Percentiles rank a stretch among this genome's conserved stretches.
phyloP scores from a whole-genome alignment of 1,140 invertebrate genomes.

The Rhizoglyphus robini region DNA sequence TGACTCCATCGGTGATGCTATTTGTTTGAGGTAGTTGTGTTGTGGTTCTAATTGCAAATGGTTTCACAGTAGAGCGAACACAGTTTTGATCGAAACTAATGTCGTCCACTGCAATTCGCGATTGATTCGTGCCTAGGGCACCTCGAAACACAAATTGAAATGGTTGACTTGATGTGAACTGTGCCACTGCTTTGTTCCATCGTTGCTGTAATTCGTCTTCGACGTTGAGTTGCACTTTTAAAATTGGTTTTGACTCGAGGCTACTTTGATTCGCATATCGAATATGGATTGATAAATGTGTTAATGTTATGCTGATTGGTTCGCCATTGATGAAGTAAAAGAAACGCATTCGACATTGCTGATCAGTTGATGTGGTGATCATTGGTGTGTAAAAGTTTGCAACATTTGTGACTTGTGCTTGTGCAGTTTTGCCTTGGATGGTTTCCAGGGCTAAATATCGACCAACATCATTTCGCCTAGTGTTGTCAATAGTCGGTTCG shows the following conservation, averaged over 20 bases:
- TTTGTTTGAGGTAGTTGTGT: too few relatives aligned
- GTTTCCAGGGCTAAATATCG: background rate
- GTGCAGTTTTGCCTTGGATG: background rate
- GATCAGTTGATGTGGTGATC: background rate
- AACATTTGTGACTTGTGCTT: background rate
- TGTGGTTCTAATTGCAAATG: background rate
- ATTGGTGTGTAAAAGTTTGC: conserved; percentile 7
- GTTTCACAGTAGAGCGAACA: background rate
- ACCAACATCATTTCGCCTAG: background rate
- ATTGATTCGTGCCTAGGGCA: background rate
- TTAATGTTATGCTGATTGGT: background rate
- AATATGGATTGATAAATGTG: background rate
- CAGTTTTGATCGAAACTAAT: background rate
- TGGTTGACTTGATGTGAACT: background rate
- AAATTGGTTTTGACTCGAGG: background rate
- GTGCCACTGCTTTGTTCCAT: background rate
- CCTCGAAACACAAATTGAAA: conserved; percentile 12
- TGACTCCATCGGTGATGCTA: too few relatives aligned
- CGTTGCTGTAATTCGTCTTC: background rate
- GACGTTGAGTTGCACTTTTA: background rate
- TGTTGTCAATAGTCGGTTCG: conserved; percentile 9
- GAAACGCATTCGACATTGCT: background rate
- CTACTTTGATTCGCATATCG: background rate
- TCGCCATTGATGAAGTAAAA: background rate
- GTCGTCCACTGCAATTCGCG: conserved; percentile 6